These are phyloP conservation scores for Drosophila rufa DNA, from an alignment of 1,140 invertebrate species.

Conservation along the genomic window DNA sequence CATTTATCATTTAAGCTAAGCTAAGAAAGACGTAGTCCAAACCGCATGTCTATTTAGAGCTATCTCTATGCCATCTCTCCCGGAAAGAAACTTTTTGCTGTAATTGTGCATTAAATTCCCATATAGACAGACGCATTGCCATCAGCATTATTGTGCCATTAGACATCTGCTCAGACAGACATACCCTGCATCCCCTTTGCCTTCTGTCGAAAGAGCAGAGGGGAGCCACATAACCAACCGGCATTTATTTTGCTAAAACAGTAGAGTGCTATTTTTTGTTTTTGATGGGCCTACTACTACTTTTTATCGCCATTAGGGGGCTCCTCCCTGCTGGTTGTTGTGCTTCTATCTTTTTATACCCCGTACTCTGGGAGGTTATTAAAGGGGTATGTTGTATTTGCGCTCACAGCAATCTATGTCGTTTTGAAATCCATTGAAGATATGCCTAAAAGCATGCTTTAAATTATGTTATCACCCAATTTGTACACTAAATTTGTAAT, in stretches of 20 bases:
- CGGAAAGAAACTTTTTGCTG: constrained; percentile 24
- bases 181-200: background rate
- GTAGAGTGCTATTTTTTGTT: constrained; percentile 48
- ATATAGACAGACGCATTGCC: constrained; percentile 41
- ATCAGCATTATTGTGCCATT: constrained; percentile 66
- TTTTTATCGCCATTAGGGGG: constrained; percentile 40
- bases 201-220: background rate
- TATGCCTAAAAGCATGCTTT: no score
- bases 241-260: constrained; percentile 54
- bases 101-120: constrained; percentile 36
- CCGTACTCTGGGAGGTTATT: background rate
- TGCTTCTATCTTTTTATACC: constrained; percentile 8
- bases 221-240: constrained; percentile 3
- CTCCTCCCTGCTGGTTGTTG: constrained; percentile 14
- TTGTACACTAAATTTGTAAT: no score
- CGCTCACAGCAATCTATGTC: no score
- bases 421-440: background rate
- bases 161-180: constrained; percentile 53
- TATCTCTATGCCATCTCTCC: background rate
- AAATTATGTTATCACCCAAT: no score
- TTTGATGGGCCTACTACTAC: constrained; percentile 54
- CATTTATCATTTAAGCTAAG: background rate
- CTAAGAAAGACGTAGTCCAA: background rate
- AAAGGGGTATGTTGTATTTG: background rate
- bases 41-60: background rate